phyloP scores from a whole-genome alignment of 1,140 invertebrate species.

The Campoletis sonorensis region DNA sequence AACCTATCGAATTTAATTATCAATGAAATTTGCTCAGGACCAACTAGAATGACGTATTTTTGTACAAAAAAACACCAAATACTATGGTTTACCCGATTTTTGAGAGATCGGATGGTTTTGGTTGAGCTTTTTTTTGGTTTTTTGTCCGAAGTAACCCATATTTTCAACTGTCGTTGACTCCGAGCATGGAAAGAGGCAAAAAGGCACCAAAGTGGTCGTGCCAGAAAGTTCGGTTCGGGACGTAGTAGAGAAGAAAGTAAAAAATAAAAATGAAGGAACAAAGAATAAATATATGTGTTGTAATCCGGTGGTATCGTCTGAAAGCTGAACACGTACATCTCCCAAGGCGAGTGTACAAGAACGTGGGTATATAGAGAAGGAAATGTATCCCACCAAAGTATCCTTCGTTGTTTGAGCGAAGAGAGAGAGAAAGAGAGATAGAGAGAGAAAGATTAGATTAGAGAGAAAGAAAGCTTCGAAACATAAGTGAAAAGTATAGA shows the following conservation, averaged over 20 bases:
- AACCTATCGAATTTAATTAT: no score
- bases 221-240: neutral
- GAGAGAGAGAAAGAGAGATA: neutral
- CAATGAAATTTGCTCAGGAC: no score
- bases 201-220: neutral
- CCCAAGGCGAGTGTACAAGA: neutral
- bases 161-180: neutral
- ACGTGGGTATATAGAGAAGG: neutral
- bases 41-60: no score
- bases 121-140: no score
- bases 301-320: neutral
- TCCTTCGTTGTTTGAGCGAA: neutral
- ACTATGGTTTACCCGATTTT: no score
- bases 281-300: neutral
- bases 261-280: neutral
- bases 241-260: neutral
- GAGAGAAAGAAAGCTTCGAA: neutral
- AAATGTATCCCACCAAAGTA: neutral
- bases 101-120: no score
- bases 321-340: conserved; percentile 3
- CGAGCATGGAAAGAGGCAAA: neutral
- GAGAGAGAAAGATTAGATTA: neutral
- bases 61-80: no score
- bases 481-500: neutral
- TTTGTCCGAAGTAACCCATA: neutral